Evolutionary conservation across 2,888 invertebrate species (phyloP).

Genomic region (Synergus japonicus): DNA sequence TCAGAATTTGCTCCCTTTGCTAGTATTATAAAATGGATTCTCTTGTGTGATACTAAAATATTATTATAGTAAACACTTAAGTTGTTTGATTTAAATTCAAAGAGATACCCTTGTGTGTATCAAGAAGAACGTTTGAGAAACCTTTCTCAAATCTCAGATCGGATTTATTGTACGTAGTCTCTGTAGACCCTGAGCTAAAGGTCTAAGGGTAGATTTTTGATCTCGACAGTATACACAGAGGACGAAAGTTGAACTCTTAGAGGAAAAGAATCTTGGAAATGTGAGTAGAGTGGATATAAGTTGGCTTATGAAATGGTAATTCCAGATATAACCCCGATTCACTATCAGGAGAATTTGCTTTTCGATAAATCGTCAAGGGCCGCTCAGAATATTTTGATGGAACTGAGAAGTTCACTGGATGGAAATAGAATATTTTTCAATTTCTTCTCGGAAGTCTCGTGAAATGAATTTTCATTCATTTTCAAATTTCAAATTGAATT

Average conservation of each 20-base stretch:
- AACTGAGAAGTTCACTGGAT: background rate
- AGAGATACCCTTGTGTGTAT: conserved; percentile 1
- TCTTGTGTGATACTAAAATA: background rate
- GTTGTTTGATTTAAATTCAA: background rate
- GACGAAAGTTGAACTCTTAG: conserved; percentile 17
- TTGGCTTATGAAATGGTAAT: conserved; percentile 39
- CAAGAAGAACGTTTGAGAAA: conserved; percentile 25
- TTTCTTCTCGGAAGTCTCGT: background rate
- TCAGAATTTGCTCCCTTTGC: too few species aligned
- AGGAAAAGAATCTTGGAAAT: conserved; percentile 30
- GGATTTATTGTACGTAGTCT: conserved; percentile 30
- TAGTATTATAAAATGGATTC: too few species aligned
- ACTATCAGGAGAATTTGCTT: conserved; percentile 3
- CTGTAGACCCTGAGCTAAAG: background rate
- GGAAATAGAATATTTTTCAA: background rate
- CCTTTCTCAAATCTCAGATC: conserved; percentile 16
- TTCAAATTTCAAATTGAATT: background rate
- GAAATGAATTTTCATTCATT: too few species aligned
- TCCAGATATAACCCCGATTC: conserved; percentile 13
- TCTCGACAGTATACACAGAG: conserved; percentile 35
- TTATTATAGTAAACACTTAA: conserved; percentile 23
- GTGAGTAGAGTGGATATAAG: conserved; percentile 31
- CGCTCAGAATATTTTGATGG: background rate
- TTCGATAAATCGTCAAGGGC: conserved; percentile 14
- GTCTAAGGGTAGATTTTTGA: conserved; percentile 16